Base-by-base conservation (phyloP, 1,140 invertebrate species). In the Lordiphosa mommai region DNA sequence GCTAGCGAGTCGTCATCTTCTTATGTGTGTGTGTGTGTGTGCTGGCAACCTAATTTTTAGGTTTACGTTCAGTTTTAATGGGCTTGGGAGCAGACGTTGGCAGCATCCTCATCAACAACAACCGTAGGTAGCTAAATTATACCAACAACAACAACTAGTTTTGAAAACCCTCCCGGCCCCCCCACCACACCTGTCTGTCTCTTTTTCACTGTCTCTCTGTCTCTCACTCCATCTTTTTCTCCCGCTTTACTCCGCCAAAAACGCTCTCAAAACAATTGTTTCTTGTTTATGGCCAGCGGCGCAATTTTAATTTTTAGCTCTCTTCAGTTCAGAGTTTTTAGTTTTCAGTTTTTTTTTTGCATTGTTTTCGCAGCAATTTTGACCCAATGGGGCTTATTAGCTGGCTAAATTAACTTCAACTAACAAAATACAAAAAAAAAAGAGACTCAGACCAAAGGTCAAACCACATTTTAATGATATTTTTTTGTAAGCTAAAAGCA, bases 41-140 rank as follows among this genome's bases (percentile, higher is more conserved):
- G 72, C 40, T 48, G 66, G 72, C 72, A 77, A 77, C 72, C 72
- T 77, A 76, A 77, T 77, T 76, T 77, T 55, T 68, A 50, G 72
- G 61, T 67, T 76, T 77, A 72, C 72, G 72, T 67, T 72, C 57
- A 63, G 69, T 77, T 67, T 71, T 77, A 77, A 77, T 76, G 66
- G 61, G 61, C 60, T 71, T 53, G 61, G 46, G 52, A 66, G 66
- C 50, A 49, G 44, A 30, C 33, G 33, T 33, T 51, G 34, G 41
- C 63, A 68, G 63, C 65, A 68, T 59, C 63, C 40, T 51, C 64
- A 60, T 59, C 53, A 67, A 41, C 60, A 65, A 64, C 63, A 51
- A 67, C 57, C 47, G 40, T 59, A 68, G 63, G 63, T 67, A 68
- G 63, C 64, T 59, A 66, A 67, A 66, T 67, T 50, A 66, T 58